Percentiles rank a stretch among this genome's conserved stretches.
These are phyloP conservation scores for Drosophila navojoa DNA, from an alignment of 1,140 invertebrate genomes.

Conservation along the genomic window DNA sequence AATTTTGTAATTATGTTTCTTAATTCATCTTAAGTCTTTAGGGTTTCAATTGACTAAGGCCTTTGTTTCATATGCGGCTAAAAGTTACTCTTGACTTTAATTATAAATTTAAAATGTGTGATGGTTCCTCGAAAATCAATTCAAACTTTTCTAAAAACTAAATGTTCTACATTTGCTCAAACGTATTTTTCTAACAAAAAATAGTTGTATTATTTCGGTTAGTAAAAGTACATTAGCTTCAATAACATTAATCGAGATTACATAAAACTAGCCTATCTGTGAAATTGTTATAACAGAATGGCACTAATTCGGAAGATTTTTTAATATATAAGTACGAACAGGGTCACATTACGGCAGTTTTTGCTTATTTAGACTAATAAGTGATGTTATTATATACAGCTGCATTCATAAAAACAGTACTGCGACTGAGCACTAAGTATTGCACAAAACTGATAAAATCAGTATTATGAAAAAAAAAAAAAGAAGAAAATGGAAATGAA, in stretches of 20 bases:
- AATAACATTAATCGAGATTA: neutral
- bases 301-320: constrained; percentile 37
- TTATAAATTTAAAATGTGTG: neutral
- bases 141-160: neutral
- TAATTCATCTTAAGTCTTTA: constrained; percentile 16
- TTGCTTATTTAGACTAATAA: neutral
- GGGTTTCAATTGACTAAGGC: constrained; percentile 25
- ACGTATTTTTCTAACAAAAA: neutral
- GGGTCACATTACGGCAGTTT: neutral
- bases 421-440: no score
- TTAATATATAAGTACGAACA: constrained; percentile 1
- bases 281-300: constrained; percentile 13
- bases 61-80: constrained; percentile 3
- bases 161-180: neutral
- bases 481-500: no score
- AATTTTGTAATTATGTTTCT: neutral
- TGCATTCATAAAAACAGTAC: no score
- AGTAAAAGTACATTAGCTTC: neutral
- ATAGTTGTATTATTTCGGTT: constrained; percentile 5
- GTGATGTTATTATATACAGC: neutral
- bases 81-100: constrained; percentile 12
- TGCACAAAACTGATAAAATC: no score
- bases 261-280: neutral
- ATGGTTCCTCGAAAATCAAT: neutral
- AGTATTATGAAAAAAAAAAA: no score